Evolutionary conservation across 2,888 invertebrate genomes (phyloP).

Genomic region (Acleris emargana): DNA sequence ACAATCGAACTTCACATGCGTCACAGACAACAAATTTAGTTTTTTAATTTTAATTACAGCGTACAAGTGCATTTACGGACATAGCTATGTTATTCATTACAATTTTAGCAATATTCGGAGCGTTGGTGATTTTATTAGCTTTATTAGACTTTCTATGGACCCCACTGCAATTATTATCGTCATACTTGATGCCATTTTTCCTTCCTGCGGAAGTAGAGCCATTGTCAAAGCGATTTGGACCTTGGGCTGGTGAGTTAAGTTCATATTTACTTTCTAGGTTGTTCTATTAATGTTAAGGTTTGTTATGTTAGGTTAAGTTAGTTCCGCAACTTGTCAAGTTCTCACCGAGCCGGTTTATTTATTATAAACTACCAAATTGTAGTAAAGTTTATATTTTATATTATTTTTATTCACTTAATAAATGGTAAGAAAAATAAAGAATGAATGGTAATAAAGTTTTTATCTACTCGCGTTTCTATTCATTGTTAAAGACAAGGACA

Average conservation of each 20-base stretch:
- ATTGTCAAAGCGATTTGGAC: constrained; percentile 88
- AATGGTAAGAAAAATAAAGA: no score
- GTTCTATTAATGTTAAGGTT: constrained; percentile 38
- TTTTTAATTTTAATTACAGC: constrained; percentile 46
- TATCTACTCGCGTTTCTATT: constrained; percentile 11
- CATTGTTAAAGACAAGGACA: constrained; percentile 16
- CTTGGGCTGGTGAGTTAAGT: constrained; percentile 91
- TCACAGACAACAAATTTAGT: constrained; percentile 3
- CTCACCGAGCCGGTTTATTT: constrained; percentile 5
- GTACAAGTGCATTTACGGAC: constrained; percentile 12
- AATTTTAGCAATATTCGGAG: constrained; percentile 77
- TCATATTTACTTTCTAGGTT: constrained; percentile 18
- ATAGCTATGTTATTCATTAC: constrained; percentile 35
- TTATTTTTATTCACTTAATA: no score
- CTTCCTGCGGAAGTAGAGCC: constrained; percentile 85
- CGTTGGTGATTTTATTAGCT: constrained; percentile 73
- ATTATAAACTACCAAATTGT: background rate
- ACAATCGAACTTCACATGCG: constrained; percentile 14
- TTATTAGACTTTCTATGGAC: constrained; percentile 85
- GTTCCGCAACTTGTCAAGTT: constrained; percentile 18
- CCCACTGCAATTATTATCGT: constrained; percentile 81
- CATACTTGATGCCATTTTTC: constrained; percentile 87
- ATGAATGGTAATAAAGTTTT: background rate
- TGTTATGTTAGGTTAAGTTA: constrained; percentile 19
- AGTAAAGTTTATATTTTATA: no score